These are phyloP conservation scores for Trichomycterus rosablanca DNA, from an alignment of 2,113 vertebrate genomes.

Conservation along the genomic window DNA sequence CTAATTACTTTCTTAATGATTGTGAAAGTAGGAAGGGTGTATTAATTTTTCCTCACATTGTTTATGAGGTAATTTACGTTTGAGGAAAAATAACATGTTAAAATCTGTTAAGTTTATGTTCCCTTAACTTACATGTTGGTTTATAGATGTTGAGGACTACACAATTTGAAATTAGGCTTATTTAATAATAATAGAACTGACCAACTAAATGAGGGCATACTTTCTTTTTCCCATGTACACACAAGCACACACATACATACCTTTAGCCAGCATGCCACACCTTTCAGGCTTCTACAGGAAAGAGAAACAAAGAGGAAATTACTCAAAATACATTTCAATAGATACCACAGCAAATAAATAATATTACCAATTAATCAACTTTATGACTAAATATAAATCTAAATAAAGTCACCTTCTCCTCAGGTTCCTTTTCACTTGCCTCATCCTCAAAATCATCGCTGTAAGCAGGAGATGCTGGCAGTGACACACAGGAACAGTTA, in stretches of 20 bases:
- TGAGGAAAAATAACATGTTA: too few species aligned
- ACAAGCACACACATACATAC: slow-evolving; percentile 59
- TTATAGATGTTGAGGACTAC: too few species aligned
- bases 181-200: neutral
- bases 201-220: too few species aligned
- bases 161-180: too few species aligned
- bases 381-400: neutral
- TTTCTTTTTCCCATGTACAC: neutral
- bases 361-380: too few species aligned
- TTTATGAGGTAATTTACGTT: too few species aligned
- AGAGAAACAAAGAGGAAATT: slow-evolving; percentile 15
- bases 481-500: too few species aligned
- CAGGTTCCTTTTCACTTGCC: slow-evolving; percentile 42
- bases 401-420: slow-evolving; percentile 45
- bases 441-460: slow-evolving; percentile 90
- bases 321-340: neutral
- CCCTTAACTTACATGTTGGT: too few species aligned
- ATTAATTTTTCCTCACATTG: too few species aligned
- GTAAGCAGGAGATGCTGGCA: slow-evolving; percentile 67
- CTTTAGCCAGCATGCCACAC: slow-evolving; percentile 75
- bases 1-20: too few species aligned
- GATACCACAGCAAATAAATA: neutral
- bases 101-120: too few species aligned
- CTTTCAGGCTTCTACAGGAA: slow-evolving; percentile 67
- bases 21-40: too few species aligned